Percentiles rank a stretch among this genome's conserved stretches.
phyloP scores from a whole-genome alignment of 2,797 vertebrate genomes.

The Sylvilagus floridanus region DNA sequence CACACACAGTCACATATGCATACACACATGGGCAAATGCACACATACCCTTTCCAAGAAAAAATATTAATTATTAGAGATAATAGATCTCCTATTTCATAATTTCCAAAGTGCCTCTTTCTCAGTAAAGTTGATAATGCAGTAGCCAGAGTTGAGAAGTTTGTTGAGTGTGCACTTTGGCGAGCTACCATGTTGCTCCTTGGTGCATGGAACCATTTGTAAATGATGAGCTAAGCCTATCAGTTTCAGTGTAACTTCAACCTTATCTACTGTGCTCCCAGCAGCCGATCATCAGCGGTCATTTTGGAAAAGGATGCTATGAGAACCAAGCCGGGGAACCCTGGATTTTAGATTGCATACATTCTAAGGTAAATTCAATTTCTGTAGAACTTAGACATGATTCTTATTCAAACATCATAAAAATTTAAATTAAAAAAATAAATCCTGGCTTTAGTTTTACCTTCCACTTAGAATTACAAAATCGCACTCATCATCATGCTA shows the following conservation, averaged over 20 bases:
- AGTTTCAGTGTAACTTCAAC: not conserved
- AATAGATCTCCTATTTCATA: not conserved
- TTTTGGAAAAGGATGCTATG: not conserved
- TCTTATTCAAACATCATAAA: slow-evolving; percentile 11
- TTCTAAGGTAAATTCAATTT: not conserved
- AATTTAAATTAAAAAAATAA: not conserved
- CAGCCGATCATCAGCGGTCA: not conserved
- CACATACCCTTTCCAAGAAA: not conserved
- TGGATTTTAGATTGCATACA: slow-evolving; percentile 25
- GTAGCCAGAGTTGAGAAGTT: not conserved
- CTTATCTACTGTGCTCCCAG: not conserved
- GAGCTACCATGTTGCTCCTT: not conserved
- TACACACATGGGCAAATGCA: not conserved
- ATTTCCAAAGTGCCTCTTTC: not conserved
- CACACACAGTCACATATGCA: too few relatives aligned
- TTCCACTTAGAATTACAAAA: not conserved
- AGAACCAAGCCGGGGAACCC: not conserved
- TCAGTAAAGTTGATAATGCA: not conserved
- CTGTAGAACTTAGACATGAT: not conserved
- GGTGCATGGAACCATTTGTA: not conserved
- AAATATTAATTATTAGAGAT: not conserved
- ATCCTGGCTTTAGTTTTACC: slow-evolving; percentile 15
- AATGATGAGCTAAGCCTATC: not conserved
- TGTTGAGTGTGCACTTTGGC: not conserved
- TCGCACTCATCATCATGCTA: not conserved